phyloP scores from a whole-genome alignment of 2,888 invertebrate genomes.

The Eupithecia dodoneata region DNA sequence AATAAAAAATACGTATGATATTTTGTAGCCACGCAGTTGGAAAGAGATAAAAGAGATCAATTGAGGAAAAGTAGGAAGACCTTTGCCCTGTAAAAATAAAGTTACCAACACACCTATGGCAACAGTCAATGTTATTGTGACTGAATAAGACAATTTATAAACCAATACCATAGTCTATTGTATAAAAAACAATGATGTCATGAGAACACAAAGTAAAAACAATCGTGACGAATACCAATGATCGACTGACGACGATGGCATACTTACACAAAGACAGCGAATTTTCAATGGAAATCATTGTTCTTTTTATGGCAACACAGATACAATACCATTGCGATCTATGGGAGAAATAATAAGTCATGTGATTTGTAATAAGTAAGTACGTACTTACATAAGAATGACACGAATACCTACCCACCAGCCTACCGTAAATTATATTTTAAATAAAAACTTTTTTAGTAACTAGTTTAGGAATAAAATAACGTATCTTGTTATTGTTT shows the following conservation, averaged over 20 bases:
- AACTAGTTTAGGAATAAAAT: neutral
- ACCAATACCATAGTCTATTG: conserved; percentile 11
- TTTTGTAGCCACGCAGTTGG: neutral
- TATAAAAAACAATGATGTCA: conserved; percentile 15
- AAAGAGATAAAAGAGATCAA: neutral
- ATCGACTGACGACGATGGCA: conserved; percentile 46
- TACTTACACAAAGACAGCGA: conserved; percentile 34
- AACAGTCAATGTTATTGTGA: neutral
- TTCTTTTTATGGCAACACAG: conserved; percentile 37
- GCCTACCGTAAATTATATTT: neutral
- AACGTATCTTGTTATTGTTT: neutral
- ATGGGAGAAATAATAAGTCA: conserved; percentile 28
- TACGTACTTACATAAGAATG: neutral
- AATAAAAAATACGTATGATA: no score
- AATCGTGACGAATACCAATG: conserved; percentile 42
- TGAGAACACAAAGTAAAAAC: conserved; percentile 32
- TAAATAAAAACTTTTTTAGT: neutral
- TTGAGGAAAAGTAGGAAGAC: neutral
- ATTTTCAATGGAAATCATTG: conserved; percentile 41
- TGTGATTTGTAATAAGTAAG: conserved; percentile 1
- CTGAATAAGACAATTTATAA: neutral
- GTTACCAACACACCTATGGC: neutral
- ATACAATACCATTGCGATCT: conserved; percentile 25
- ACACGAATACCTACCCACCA: neutral
- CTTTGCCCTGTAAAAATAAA: neutral